These are phyloP conservation scores for Cassiopea andromeda DNA, from an alignment of 30 jellyfish, hydroid and myxozoan species.

Conservation along the genomic window DNA sequence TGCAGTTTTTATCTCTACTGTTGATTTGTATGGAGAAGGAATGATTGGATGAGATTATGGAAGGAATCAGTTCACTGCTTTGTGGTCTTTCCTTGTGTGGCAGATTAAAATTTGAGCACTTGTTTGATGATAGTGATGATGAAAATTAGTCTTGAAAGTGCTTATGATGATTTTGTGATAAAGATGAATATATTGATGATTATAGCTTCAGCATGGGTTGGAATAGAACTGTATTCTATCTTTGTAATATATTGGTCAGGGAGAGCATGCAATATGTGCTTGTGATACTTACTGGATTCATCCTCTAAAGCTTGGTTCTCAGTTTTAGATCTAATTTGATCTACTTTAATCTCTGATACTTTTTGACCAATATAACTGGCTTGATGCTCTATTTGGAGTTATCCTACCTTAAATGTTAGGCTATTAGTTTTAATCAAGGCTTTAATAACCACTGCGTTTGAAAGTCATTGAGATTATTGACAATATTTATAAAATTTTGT, in stretches of 20 bases:
- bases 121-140: background rate
- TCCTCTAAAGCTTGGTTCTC: background rate
- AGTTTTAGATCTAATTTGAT: background rate
- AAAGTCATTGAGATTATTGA: background rate
- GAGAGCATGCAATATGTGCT: background rate
- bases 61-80: too few relatives aligned
- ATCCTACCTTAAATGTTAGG: background rate
- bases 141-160: background rate
- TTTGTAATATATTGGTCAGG: too few relatives aligned
- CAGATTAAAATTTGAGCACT: too few relatives aligned
- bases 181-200: background rate
- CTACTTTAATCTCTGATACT: background rate
- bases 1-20: too few relatives aligned
- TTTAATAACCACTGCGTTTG: background rate
- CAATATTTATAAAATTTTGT: background rate
- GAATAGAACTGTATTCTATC: too few relatives aligned
- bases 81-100: too few relatives aligned
- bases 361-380: background rate
- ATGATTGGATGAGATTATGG: too few relatives aligned
- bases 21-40: too few relatives aligned
- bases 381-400: background rate
- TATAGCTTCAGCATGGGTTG: too few relatives aligned
- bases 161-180: background rate
- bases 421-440: background rate
- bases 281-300: background rate